phyloP scores from a whole-genome alignment of 2,888 invertebrate genomes.

The Coleophora flavipennella region DNA sequence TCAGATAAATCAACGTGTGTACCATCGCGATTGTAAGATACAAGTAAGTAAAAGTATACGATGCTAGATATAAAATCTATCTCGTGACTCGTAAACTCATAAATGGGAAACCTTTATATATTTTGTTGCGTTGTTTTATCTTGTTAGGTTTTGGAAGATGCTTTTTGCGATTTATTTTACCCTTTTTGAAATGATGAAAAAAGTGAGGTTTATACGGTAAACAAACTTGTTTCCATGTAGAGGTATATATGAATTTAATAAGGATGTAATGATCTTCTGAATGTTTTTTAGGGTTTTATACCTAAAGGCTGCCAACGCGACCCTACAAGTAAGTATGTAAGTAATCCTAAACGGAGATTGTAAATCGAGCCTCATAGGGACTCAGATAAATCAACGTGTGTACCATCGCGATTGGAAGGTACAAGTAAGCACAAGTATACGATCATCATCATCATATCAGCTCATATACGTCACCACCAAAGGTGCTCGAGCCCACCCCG shows the following conservation, averaged over 20 bases:
- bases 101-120: slow-evolving; percentile 28
- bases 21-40: slow-evolving; percentile 26
- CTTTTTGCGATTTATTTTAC: slow-evolving; percentile 45
- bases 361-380: slow-evolving; percentile 32
- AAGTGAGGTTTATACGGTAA: background rate
- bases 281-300: too few relatives aligned
- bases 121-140: slow-evolving; percentile 20
- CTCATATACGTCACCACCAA: too few relatives aligned
- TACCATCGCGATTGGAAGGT: slow-evolving; percentile 27
- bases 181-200: background rate
- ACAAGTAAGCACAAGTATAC: too few relatives aligned
- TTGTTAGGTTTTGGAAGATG: too few relatives aligned
- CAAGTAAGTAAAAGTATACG: too few relatives aligned
- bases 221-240: too few relatives aligned
- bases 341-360: slow-evolving; percentile 31
- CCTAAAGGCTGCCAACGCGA: too few relatives aligned
- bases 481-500: too few relatives aligned
- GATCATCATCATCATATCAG: too few relatives aligned
- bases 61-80: slow-evolving; percentile 26
- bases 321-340: too few relatives aligned
- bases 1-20: slow-evolving; percentile 35
- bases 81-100: slow-evolving; percentile 25
- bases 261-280: too few relatives aligned
- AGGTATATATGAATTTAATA: too few relatives aligned
- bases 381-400: slow-evolving; percentile 38